A percentile compares a stretch with the other conserved stretches of the same genome.
phyloP scores from a whole-genome alignment of 2,888 invertebrate species.

The Bimastos eiseni region DNA sequence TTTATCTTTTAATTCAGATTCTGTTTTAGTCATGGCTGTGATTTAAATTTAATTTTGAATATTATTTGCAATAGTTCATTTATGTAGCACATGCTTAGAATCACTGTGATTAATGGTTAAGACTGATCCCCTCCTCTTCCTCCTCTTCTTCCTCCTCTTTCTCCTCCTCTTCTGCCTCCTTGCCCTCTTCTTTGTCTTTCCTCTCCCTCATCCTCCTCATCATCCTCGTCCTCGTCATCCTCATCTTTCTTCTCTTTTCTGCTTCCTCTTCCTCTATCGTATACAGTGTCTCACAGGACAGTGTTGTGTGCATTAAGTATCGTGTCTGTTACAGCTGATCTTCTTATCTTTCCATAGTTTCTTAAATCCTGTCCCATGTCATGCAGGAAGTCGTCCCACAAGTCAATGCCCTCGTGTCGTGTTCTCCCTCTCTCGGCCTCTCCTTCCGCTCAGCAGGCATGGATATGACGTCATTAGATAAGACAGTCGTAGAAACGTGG shows the following conservation, averaged over 20 bases:
- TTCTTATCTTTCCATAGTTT: not conserved
- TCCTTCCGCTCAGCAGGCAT: not conserved
- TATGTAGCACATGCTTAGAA: not conserved
- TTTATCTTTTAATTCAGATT: not conserved
- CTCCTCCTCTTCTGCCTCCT: too few species aligned
- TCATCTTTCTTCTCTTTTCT: too few species aligned
- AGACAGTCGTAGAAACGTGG: not conserved
- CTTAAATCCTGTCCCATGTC: not conserved
- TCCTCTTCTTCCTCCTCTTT: too few species aligned
- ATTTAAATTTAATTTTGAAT: not conserved
- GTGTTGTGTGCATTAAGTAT: not conserved
- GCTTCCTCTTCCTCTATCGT: not conserved
- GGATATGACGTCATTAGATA: constrained; percentile 2
- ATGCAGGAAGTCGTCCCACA: not conserved
- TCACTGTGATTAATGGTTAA: not conserved
- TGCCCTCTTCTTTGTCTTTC: too few species aligned
- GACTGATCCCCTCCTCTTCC: not conserved
- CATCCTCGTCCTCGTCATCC: too few species aligned
- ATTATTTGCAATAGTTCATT: not conserved
- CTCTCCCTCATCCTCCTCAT: too few species aligned
- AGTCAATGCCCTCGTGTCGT: not conserved
- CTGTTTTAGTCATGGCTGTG: not conserved
- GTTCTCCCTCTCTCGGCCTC: not conserved
- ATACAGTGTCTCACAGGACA: not conserved
- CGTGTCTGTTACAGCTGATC: not conserved